Evolutionary conservation across 2,888 invertebrate species (phyloP).

Genomic region (Bellardia bayeri): DNA sequence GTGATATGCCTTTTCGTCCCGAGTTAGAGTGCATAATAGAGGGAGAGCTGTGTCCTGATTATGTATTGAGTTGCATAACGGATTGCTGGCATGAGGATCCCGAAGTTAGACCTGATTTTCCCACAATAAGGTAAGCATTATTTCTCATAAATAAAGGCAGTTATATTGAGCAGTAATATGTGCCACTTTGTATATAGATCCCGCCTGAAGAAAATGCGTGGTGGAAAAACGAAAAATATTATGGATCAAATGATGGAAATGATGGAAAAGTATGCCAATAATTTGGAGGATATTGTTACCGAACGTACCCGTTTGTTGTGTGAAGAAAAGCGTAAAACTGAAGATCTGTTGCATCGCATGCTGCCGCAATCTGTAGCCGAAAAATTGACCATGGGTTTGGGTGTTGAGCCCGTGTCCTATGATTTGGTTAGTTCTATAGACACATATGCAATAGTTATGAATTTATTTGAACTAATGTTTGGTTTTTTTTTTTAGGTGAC

Average conservation of each 20-base stretch:
- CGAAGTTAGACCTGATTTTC: slow-evolving; percentile 93
- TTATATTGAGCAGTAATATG: background rate
- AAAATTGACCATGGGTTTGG: slow-evolving; percentile 93
- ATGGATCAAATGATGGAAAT: slow-evolving; percentile 99
- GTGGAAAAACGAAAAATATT: slow-evolving; percentile 93
- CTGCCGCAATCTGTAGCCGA: slow-evolving; percentile 96
- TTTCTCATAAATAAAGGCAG: background rate
- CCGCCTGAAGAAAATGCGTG: slow-evolving; percentile 95
- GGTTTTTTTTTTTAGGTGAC: slow-evolving; percentile 85
- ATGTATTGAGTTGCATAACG: slow-evolving; percentile 91
- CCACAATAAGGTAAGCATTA: slow-evolving; percentile 86
- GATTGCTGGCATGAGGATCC: slow-evolving; percentile 96
- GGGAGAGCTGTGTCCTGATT: slow-evolving; percentile 91
- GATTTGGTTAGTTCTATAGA: slow-evolving; percentile 88
- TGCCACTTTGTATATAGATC: slow-evolving; percentile 78
- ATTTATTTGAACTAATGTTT: background rate
- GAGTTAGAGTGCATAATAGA: slow-evolving; percentile 90
- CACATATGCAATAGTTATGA: background rate
- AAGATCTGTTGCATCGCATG: slow-evolving; percentile 96
- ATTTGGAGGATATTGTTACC: slow-evolving; percentile 96
- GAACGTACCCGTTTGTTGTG: slow-evolving; percentile 94
- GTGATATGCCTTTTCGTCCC: slow-evolving; percentile 91
- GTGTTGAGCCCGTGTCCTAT: slow-evolving; percentile 96
- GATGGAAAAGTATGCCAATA: slow-evolving; percentile 98
- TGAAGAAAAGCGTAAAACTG: slow-evolving; percentile 97